Evolutionary conservation across 1,140 invertebrate genomes (phyloP).

Genomic region (Magallana gigas): DNA sequence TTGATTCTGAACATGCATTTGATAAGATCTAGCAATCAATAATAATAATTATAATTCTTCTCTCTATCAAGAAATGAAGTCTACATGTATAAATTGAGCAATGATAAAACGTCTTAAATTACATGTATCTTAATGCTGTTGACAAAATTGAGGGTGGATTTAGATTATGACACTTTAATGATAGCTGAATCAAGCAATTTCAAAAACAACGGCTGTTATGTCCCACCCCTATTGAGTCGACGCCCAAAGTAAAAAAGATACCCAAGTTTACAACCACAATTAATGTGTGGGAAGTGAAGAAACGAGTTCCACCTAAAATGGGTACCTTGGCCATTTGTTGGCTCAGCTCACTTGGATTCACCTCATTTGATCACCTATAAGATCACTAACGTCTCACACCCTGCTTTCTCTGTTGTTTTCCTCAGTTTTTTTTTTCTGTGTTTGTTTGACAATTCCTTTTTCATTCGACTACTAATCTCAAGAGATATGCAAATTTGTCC

Average conservation of each 20-base stretch:
- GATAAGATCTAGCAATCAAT: too few relatives aligned
- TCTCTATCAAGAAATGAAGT: too few relatives aligned
- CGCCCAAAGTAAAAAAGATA: not conserved
- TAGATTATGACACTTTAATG: not conserved
- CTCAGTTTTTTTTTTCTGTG: not conserved
- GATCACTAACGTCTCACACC: conserved; percentile 9
- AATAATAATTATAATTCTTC: too few relatives aligned
- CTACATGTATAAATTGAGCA: too few relatives aligned
- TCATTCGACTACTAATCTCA: conserved; percentile 18
- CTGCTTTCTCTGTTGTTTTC: conserved; percentile 29
- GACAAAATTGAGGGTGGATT: not conserved
- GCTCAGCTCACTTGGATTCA: not conserved
- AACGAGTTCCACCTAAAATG: not conserved
- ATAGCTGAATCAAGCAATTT: not conserved
- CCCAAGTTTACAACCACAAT: not conserved
- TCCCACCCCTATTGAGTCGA: not conserved
- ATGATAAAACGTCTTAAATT: too few relatives aligned
- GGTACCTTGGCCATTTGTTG: not conserved
- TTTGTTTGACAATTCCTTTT: conserved; percentile 25
- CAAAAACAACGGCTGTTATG: not conserved
- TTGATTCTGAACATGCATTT: too few relatives aligned
- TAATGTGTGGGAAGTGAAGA: not conserved
- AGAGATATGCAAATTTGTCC: conserved; percentile 30
- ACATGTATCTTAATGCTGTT: too few relatives aligned
- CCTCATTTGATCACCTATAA: conserved; percentile 5